Conservation (phyloP, 2,888 invertebrate species). For the Monoplex corrugatus region DNA sequence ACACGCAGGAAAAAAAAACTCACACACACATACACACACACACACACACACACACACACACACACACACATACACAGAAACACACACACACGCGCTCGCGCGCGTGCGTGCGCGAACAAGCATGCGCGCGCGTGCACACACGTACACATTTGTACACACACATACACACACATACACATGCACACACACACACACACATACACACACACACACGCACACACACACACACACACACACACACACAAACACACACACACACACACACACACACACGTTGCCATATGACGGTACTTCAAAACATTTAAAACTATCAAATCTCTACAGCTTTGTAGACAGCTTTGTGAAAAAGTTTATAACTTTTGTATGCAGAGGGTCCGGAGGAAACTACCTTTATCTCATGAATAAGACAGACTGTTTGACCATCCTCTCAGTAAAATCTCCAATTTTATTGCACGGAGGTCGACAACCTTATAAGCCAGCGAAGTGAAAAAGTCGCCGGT, state of each 20-base stretch:
- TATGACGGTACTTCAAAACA: too few relatives aligned
- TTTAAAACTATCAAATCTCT: too few relatives aligned
- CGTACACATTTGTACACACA: slow-evolving; percentile 36
- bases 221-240: not conserved
- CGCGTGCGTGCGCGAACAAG: not conserved
- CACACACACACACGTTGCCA: not conserved
- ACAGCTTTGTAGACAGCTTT: too few relatives aligned
- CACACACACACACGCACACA: slow-evolving; percentile 1
- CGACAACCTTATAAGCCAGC: too few relatives aligned
- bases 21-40: slow-evolving; percentile 8
- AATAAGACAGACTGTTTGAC: too few relatives aligned
- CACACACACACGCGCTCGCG: not conserved
- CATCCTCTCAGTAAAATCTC: too few relatives aligned
- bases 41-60: slow-evolving; percentile 34
- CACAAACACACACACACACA: slow-evolving; percentile 1
- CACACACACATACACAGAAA: slow-evolving; percentile 24
- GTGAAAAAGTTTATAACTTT: too few relatives aligned
- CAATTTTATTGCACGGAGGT: too few relatives aligned
- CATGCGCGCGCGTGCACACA: not conserved
- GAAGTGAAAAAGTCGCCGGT: too few relatives aligned
- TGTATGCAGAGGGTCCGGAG: too few relatives aligned
- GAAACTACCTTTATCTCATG: too few relatives aligned
- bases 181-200: slow-evolving; percentile 31
- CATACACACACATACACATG: slow-evolving; percentile 39
- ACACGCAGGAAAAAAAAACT: not conserved